Conservation (phyloP, 1,140 invertebrate species). For the Bombus terrestris region DNA sequence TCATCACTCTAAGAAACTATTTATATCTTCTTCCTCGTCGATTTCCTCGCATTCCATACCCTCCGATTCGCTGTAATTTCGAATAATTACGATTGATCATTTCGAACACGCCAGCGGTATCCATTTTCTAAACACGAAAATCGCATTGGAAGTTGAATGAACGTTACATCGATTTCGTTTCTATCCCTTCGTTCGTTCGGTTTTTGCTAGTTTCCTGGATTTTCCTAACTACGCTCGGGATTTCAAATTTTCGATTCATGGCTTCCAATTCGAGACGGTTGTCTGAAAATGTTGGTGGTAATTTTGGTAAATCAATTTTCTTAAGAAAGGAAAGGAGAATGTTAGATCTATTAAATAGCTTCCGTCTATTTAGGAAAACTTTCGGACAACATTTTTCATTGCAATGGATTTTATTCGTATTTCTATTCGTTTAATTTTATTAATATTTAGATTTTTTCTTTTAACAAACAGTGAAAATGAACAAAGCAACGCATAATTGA, state of each 20-base stretch:
- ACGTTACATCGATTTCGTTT: conserved; percentile 13
- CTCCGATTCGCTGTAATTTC: neutral
- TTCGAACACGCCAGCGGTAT: neutral
- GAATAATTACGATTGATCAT: neutral
- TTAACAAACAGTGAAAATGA: neutral
- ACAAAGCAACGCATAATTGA: neutral
- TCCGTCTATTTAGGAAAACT: neutral
- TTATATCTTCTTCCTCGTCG: neutral
- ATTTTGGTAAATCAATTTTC: neutral
- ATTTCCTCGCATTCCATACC: too few species aligned
- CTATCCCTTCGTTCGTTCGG: too few species aligned
- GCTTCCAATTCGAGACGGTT: neutral
- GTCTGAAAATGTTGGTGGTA: neutral
- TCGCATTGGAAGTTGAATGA: neutral
- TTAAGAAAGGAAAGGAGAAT: neutral
- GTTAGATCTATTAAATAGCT: neutral
- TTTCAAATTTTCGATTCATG: neutral
- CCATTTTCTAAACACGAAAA: neutral
- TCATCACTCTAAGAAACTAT: neutral
- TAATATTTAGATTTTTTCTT: neutral
- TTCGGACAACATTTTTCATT: neutral
- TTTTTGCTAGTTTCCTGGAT: neutral
- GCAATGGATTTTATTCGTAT: too few species aligned
- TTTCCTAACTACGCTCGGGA: neutral
- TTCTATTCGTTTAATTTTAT: neutral